phyloP scores from a whole-genome alignment of 2,797 vertebrate species.

The Gambelia wislizenii region DNA sequence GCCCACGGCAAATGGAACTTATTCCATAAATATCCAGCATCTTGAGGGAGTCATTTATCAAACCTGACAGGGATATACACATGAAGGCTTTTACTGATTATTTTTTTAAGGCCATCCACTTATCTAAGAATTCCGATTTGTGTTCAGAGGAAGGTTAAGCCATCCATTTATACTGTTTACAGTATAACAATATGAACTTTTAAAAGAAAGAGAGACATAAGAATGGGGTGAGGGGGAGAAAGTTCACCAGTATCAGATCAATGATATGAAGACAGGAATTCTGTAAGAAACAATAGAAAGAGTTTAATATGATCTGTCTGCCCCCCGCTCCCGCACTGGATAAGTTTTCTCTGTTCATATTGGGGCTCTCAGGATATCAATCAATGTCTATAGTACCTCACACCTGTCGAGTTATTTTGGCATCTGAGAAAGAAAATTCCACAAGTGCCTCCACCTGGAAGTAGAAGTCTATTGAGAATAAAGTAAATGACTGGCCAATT shows the following conservation, averaged over 20 bases:
- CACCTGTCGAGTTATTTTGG: background rate
- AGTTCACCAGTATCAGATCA: conserved; percentile 44
- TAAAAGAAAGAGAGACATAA: background rate
- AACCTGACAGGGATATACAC: conserved; percentile 62
- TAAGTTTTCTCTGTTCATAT: background rate
- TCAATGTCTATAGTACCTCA: background rate
- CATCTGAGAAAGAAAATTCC: background rate
- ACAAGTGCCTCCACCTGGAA: background rate
- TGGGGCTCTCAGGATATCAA: background rate
- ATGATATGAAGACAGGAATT: background rate
- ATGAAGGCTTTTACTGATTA: conserved; percentile 66
- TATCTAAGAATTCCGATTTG: conserved; percentile 73
- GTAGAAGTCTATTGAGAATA: background rate
- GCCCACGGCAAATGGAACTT: conserved; percentile 61
- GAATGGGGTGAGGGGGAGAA: conserved; percentile 38
- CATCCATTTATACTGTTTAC: conserved; percentile 42
- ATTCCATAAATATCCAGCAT: conserved; percentile 69
- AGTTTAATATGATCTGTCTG: background rate
- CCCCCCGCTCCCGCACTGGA: background rate
- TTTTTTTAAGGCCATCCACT: conserved; percentile 64
- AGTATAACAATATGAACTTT: background rate
- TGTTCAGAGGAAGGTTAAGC: conserved; percentile 67
- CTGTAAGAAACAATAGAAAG: background rate
- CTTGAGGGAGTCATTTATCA: conserved; percentile 71
- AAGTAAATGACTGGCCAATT: background rate